Conservation (phyloP, 1,140 invertebrate genomes). For the Daktulosphaira vitifoliae region DNA sequence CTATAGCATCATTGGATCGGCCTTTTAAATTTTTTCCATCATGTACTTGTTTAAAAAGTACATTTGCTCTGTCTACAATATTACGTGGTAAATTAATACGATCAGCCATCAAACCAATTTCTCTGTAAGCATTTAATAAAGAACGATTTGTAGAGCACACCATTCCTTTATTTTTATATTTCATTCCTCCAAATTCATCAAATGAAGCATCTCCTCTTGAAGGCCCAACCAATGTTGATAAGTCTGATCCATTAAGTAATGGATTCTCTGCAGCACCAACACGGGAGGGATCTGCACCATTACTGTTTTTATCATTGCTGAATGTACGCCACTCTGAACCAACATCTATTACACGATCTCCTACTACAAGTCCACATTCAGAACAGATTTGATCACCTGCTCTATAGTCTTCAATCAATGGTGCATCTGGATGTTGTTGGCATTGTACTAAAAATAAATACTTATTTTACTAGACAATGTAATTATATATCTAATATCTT, state of each 20-base stretch:
- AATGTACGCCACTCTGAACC: conserved; percentile 99
- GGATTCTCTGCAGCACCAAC: conserved; percentile 96
- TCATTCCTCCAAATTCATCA: conserved; percentile 74
- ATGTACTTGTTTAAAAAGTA: conserved; percentile 95
- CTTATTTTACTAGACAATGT: too few relatives aligned
- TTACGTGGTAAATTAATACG: conserved; percentile 92
- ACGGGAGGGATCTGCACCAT: conserved; percentile 79
- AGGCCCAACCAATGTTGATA: conserved; percentile 94
- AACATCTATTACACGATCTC: conserved; percentile 98
- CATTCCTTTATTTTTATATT: conserved; percentile 53
- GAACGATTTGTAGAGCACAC: conserved; percentile 90
- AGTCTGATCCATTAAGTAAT: conserved; percentile 86
- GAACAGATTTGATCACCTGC: conserved; percentile 99
- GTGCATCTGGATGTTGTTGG: conserved; percentile 31
- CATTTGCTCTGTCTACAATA: conserved; percentile 90
- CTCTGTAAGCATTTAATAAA: conserved; percentile 88
- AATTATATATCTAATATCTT: too few relatives aligned
- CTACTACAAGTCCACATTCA: conserved; percentile 97
- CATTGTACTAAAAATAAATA: conserved; percentile 11
- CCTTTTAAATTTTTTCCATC: conserved; percentile 94
- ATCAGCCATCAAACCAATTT: conserved; percentile 96
- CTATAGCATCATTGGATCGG: conserved; percentile 81
- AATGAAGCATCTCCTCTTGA: conserved; percentile 73
- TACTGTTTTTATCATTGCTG: conserved; percentile 84
- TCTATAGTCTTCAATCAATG: conserved; percentile 44